These are phyloP conservation scores for Anagyrus pseudococci DNA, from an alignment of 2,888 invertebrate genomes.

Conservation along the genomic window DNA sequence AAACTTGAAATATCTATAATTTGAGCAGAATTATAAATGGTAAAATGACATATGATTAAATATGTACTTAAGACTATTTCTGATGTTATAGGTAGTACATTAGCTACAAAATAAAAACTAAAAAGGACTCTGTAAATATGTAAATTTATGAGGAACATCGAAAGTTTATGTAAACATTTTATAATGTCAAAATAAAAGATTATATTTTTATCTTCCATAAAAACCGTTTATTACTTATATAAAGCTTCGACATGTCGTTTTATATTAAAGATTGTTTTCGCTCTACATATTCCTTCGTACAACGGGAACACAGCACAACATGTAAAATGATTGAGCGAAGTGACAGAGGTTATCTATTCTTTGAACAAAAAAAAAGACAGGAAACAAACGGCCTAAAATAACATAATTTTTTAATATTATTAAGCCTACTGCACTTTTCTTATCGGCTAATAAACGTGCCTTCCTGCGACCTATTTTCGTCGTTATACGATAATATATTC, in stretches of 20 bases:
- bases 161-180: neutral
- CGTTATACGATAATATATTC: conserved; percentile 9
- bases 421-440: conserved; percentile 28
- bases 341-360: conserved; percentile 27
- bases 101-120: no score
- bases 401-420: conserved; percentile 25
- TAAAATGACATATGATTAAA: no score
- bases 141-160: neutral
- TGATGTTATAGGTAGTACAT: no score
- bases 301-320: conserved; percentile 8
- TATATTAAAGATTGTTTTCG: neutral
- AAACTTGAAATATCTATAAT: no score
- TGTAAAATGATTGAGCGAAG: conserved; percentile 18
- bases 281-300: conserved; percentile 12
- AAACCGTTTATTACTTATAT: conserved; percentile 42
- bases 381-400: conserved; percentile 27
- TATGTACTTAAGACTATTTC: no score
- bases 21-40: no score
- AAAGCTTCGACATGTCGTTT: conserved; percentile 24
- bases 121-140: no score
- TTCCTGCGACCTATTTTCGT: conserved; percentile 12
- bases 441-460: conserved; percentile 12
- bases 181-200: conserved; percentile 2
- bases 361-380: conserved; percentile 4
- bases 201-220: conserved; percentile 32